A percentile compares a stretch with the other conserved stretches of the same genome.
Evolutionary conservation across 2,113 vertebrate genomes (phyloP).

Genomic region (Brienomyrus longianalis): DNA sequence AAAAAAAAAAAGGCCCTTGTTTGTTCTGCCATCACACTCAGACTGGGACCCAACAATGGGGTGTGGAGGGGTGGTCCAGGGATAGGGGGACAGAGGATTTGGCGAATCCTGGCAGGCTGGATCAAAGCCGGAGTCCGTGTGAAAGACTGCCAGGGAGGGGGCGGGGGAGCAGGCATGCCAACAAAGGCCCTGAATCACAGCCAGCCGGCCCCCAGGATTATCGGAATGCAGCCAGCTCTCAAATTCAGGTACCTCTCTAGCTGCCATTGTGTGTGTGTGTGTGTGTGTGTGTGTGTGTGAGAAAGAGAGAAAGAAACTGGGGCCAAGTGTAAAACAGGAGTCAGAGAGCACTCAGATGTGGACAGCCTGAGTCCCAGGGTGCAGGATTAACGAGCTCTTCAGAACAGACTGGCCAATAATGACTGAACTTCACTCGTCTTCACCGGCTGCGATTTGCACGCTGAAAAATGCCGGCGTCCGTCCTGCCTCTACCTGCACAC

Average conservation of each 20-base stretch:
- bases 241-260: background rate
- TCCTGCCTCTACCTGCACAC: background rate
- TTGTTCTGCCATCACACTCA: background rate
- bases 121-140: background rate
- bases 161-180: background rate
- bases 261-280: conserved; percentile 23
- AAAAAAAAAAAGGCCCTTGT: background rate
- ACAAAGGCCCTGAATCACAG: background rate
- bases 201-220: background rate
- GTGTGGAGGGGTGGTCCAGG: background rate
- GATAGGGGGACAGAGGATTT: background rate
- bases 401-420: background rate
- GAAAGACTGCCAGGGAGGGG: background rate
- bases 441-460: background rate
- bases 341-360: background rate
- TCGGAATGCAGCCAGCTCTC: background rate
- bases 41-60: background rate
- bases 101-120: background rate
- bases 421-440: background rate
- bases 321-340: background rate
- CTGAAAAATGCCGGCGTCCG: background rate
- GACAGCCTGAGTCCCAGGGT: background rate
- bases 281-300: background rate
- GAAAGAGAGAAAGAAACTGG: background rate
- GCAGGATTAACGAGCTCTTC: background rate